Evolutionary conservation across 64 coral and sea anemone genomes (phyloP).

Genomic region (Montipora sp.): DNA sequence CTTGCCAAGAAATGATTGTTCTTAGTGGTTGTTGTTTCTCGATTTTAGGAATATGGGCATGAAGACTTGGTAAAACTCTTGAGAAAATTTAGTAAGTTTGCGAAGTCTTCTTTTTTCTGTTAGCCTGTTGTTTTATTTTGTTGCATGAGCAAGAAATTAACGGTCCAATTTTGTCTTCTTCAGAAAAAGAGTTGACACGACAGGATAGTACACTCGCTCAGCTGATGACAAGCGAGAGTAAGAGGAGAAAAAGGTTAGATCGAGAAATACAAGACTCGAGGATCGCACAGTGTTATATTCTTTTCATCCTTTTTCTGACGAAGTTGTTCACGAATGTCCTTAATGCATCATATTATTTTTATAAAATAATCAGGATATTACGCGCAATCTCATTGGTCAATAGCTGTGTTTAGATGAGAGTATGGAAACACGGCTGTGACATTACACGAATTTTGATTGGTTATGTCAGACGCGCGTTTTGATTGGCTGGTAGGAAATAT

Average conservation of each 20-base stretch:
- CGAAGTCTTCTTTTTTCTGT: neutral
- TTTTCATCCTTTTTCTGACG: too few relatives aligned
- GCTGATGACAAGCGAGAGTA: conserved; percentile 88
- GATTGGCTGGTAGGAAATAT: too few relatives aligned
- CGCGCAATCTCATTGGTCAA: too few relatives aligned
- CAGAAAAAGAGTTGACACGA: conserved; percentile 81
- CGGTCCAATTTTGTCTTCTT: neutral
- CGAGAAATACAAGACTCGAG: neutral
- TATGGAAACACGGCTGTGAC: too few relatives aligned
- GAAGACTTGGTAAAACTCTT: conserved; percentile 83
- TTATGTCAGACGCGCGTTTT: too few relatives aligned
- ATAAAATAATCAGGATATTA: too few relatives aligned
- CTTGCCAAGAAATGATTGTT: neutral
- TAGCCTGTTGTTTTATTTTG: neutral
- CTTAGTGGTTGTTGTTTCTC: neutral
- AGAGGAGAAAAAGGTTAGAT: conserved; percentile 86
- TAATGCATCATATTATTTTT: too few relatives aligned
- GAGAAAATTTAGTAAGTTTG: conserved; percentile 86
- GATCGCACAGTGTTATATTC: too few relatives aligned
- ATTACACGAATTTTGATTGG: too few relatives aligned
- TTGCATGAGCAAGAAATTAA: neutral
- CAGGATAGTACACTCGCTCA: conserved; percentile 95
- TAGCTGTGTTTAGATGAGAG: too few relatives aligned
- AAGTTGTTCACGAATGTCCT: too few relatives aligned
- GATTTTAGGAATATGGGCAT: conserved; percentile 83